A percentile compares a stretch with the other conserved stretches of the same genome.
phyloP scores from a whole-genome alignment of 2,797 vertebrate genomes.

The Choloepus didactylus region DNA sequence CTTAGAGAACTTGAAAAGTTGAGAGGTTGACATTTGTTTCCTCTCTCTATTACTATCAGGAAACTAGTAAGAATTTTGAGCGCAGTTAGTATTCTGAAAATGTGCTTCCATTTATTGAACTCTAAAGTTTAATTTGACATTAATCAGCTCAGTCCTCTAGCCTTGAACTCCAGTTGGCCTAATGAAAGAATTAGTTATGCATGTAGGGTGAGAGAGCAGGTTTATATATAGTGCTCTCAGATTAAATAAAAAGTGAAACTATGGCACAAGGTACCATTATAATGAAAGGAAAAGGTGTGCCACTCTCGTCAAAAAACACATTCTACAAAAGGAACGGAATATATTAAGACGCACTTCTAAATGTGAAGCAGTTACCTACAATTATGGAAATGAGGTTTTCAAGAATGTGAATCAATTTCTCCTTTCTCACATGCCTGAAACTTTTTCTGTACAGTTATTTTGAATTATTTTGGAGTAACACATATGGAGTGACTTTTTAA shows the following conservation, averaged over 20 bases:
- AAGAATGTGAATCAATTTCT: slow-evolving; percentile 62
- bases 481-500: not conserved
- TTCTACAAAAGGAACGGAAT: slow-evolving; percentile 45
- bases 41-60: not conserved
- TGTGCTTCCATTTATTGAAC: not conserved
- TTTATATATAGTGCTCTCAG: slow-evolving; percentile 63
- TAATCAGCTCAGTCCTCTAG: slow-evolving; percentile 27
- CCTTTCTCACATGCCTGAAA: slow-evolving; percentile 23
- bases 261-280: slow-evolving; percentile 34
- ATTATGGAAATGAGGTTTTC: slow-evolving; percentile 54
- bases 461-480: slow-evolving; percentile 41
- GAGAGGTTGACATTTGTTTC: not conserved
- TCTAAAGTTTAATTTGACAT: slow-evolving; percentile 42
- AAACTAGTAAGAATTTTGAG: slow-evolving; percentile 4
- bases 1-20: not conserved
- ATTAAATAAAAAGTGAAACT: slow-evolving; percentile 68
- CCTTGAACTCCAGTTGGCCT: slow-evolving; percentile 62
- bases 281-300: slow-evolving; percentile 58
- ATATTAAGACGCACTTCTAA: slow-evolving; percentile 54
- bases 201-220: slow-evolving; percentile 50
- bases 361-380: slow-evolving; percentile 10
- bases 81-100: not conserved
- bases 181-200: slow-evolving; percentile 69
- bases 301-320: slow-evolving; percentile 53
- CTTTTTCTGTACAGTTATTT: slow-evolving; percentile 47